Percentiles rank a stretch among this genome's conserved stretches.
phyloP scores from a whole-genome alignment of 1,140 invertebrate species.

The Rhagoletis zephyria region DNA sequence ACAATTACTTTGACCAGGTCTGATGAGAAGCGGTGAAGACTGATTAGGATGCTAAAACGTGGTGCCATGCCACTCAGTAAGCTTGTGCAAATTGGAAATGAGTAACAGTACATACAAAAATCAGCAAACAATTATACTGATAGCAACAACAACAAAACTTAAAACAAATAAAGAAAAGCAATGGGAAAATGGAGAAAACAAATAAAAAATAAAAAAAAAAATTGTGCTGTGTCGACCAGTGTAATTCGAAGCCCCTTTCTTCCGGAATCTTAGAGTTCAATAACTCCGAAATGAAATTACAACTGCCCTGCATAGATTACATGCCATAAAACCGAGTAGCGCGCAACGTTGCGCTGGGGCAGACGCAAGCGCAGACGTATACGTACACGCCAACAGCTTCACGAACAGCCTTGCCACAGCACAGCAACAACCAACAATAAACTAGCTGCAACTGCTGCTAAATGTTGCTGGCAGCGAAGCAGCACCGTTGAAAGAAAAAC shows the following conservation, averaged over 20 bases:
- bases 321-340: conserved; percentile 44
- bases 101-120: conserved; percentile 30
- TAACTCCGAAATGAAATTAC: conserved; percentile 54
- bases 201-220: conserved; percentile 21
- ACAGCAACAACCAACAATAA: background rate
- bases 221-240: conserved; percentile 34
- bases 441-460: conserved; percentile 16
- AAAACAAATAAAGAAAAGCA: background rate
- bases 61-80: background rate
- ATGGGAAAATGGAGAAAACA: background rate
- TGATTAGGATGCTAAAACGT: conserved; percentile 15
- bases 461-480: conserved; percentile 22
- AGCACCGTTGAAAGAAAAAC: conserved; percentile 51
- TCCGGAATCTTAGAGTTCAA: conserved; percentile 56
- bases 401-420: conserved; percentile 44
- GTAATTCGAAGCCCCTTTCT: conserved; percentile 53
- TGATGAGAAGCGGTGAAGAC: conserved; percentile 4
- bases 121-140: conserved; percentile 13
- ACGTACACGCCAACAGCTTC: background rate
- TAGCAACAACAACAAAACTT: background rate
- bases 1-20: background rate
- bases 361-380: background rate
- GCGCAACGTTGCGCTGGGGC: background rate
- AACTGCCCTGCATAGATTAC: conserved; percentile 54
- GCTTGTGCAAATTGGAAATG: background rate